phyloP scores from a whole-genome alignment of 2,113 vertebrate species.

The Ceyx cyanopectus region DNA sequence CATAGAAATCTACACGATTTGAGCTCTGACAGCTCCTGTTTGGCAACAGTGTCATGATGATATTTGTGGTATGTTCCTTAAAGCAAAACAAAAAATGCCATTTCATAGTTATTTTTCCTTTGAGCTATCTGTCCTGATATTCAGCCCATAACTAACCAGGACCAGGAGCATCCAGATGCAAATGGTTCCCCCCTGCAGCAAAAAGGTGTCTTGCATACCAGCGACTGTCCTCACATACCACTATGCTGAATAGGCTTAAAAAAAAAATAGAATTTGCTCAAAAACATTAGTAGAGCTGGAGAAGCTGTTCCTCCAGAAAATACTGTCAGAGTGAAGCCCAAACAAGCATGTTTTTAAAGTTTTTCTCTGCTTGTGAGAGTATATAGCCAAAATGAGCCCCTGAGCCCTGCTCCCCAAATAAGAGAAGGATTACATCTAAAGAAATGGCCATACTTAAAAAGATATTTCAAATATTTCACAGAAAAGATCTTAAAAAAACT shows the following conservation, averaged over 20 bases:
- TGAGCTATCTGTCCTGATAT: neutral
- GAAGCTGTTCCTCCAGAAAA: neutral
- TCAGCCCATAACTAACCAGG: neutral
- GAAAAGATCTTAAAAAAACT: neutral
- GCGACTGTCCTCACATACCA: neutral
- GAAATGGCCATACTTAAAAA: neutral
- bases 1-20: neutral
- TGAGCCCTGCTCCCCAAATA: fast-evolving
- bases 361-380: neutral
- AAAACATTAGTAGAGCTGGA: neutral
- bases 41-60: neutral
- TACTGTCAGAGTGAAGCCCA: neutral
- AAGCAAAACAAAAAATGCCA: neutral
- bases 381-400: neutral
- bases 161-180: neutral
- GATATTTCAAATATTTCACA: neutral
- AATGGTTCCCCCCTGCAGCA: neutral
- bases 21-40: neutral
- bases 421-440: neutral
- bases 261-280: neutral
- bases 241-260: neutral
- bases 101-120: neutral
- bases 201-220: neutral
- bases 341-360: neutral
- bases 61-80: neutral